Percentiles rank a stretch among this genome's conserved stretches.
Conservation (phyloP, 2,888 invertebrate species). For the Drosophila mayaguana region DNA sequence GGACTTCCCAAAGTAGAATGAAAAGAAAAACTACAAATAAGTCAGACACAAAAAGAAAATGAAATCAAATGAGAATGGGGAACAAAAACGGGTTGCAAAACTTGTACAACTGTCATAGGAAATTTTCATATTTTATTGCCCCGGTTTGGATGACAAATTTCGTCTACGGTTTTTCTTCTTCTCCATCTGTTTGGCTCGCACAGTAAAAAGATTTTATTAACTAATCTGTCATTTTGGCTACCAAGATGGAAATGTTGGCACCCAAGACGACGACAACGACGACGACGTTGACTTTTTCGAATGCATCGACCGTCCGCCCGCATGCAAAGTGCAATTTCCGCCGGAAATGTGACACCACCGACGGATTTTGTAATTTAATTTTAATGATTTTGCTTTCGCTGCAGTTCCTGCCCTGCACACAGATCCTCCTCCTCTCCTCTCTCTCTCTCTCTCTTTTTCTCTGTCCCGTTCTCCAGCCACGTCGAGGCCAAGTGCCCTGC, state of each 20-base stretch:
- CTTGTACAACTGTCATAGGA: conserved; percentile 57
- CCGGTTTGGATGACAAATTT: conserved; percentile 66
- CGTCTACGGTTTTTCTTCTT: conserved; percentile 25
- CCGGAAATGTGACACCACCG: conserved; percentile 78
- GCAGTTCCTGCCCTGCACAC: conserved; percentile 39
- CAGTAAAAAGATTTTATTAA: conserved; percentile 74
- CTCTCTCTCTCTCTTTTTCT: neutral
- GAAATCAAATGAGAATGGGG: neutral
- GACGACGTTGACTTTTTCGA: neutral
- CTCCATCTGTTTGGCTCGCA: neutral
- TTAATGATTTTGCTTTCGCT: conserved; percentile 75
- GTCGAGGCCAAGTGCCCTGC: conserved; percentile 62
- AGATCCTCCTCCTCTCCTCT: neutral
- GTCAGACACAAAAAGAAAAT: neutral
- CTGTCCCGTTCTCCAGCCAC: neutral
- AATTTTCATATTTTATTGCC: conserved; percentile 76
- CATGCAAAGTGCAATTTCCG: conserved; percentile 78
- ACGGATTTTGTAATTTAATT: conserved; percentile 79
- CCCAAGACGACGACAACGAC: conserved; percentile 10
- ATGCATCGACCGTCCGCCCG: conserved; percentile 26
- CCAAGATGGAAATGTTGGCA: conserved; percentile 39
- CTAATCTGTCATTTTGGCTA: conserved; percentile 76
- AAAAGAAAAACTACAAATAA: conserved; percentile 13
- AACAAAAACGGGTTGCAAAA: conserved; percentile 25
- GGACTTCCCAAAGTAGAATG: conserved; percentile 7